Evolutionary conservation across 2,113 vertebrate species (phyloP).

Genomic region (Neomonachus schauinslandi): DNA sequence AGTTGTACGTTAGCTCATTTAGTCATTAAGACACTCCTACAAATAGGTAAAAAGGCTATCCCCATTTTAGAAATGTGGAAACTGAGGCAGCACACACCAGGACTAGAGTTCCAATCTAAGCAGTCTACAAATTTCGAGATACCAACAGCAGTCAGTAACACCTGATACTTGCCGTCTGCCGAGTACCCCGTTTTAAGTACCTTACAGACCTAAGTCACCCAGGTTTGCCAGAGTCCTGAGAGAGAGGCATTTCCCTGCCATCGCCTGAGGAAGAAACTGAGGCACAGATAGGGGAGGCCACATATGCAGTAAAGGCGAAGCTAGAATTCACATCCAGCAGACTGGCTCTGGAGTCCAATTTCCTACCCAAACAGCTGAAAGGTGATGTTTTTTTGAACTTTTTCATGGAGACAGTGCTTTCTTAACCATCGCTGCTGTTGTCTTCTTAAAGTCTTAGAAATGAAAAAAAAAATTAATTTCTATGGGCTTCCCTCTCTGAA

Average conservation of each 20-base stretch:
- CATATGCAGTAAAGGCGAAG: background rate
- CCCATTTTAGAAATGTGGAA: background rate
- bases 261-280: background rate
- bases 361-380: background rate
- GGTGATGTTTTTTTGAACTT: background rate
- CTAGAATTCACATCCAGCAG: background rate
- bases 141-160: background rate
- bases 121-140: background rate
- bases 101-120: background rate
- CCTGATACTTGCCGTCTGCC: background rate
- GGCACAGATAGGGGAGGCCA: background rate
- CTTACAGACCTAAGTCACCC: background rate
- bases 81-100: background rate
- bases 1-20: background rate
- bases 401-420: background rate
- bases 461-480: background rate
- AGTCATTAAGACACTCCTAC: background rate
- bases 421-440: background rate
- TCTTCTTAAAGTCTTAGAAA: background rate
- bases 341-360: background rate
- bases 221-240: background rate
- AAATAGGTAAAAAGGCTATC: background rate
- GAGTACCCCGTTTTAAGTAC: background rate
- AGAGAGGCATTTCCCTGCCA: background rate
- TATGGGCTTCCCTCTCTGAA: background rate